A percentile compares a stretch with the other conserved stretches of the same genome.
phyloP scores from a whole-genome alignment of 2,113 vertebrate species.

The Boleophthalmus pectinirostris region DNA sequence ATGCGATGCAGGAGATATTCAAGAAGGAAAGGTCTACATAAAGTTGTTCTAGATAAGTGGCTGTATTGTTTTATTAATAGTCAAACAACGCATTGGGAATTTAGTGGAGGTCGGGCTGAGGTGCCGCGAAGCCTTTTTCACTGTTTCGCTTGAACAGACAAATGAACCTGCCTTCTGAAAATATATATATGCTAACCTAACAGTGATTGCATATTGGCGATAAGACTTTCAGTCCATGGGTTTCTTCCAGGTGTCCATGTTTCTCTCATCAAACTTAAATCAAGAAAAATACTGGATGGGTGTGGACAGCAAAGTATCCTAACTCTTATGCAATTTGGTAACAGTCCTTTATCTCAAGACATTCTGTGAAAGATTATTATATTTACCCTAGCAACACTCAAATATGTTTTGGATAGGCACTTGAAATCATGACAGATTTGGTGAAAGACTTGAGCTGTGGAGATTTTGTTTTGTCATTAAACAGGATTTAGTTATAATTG shows the following conservation, averaged over 20 bases:
- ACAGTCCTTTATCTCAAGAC: neutral
- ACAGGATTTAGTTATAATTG: neutral
- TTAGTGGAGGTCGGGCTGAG: neutral
- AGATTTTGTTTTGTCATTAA: neutral
- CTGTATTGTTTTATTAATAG: neutral
- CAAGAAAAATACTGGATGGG: neutral
- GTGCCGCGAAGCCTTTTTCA: no score
- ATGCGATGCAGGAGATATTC: conserved; percentile 46
- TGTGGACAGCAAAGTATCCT: no score
- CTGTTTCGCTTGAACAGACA: no score
- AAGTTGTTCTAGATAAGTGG: no score
- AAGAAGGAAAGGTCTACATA: conserved; percentile 3
- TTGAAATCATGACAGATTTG: neutral
- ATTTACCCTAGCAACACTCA: neutral
- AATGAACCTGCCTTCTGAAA: no score
- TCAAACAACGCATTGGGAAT: neutral
- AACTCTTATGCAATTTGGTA: neutral
- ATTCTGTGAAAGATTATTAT: neutral
- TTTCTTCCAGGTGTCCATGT: neutral
- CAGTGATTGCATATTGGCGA: no score
- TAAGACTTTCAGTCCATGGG: no score
- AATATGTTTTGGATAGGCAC: neutral
- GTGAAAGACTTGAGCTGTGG: neutral
- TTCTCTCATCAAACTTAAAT: neutral
- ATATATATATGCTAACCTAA: no score